Percentiles rank a stretch among this genome's conserved stretches.
These are phyloP conservation scores for Phenganax subtilis DNA, from an alignment of 92 coral and sea anemone species.

Conservation along the genomic window DNA sequence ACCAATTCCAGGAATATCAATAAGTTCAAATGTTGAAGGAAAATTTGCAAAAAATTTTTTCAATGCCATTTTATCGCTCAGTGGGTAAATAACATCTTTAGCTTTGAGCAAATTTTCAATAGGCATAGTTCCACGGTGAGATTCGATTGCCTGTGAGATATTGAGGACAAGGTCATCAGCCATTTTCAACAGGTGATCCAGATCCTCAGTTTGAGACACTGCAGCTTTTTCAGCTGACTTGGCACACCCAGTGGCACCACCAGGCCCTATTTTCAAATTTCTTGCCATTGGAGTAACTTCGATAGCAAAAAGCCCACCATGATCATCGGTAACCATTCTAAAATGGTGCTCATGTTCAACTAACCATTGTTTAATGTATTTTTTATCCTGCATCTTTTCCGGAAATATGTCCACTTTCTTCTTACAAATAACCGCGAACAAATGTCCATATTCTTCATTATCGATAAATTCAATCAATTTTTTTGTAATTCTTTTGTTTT, in stretches of 20 bases:
- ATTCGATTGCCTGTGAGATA: not conserved
- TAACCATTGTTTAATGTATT: slow-evolving; percentile 17
- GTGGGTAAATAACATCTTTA: not conserved
- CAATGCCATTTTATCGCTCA: not conserved
- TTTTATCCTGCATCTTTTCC: slow-evolving; percentile 16
- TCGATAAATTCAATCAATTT: slow-evolving; percentile 20
- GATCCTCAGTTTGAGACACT: not conserved
- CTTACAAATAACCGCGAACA: not conserved
- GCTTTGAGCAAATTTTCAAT: not conserved
- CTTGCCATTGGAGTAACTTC: not conserved
- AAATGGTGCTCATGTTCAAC: not conserved
- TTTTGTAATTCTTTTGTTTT: slow-evolving; percentile 10
- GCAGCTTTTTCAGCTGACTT: not conserved
- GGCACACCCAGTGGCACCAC: not conserved
- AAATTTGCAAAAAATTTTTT: not conserved
- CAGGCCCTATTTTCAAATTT: not conserved
- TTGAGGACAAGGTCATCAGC: not conserved
- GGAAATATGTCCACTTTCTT: slow-evolving; percentile 12
- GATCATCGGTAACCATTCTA: not conserved
- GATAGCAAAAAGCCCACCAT: slow-evolving; percentile 11
- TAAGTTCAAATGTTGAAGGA: slow-evolving; percentile 10
- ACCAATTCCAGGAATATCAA: not conserved
- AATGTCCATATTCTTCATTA: not conserved
- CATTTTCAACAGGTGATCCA: not conserved
- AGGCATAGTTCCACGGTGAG: not conserved